Evolutionary conservation across 2,888 invertebrate species (phyloP), one percentile per base, ranked within the genome.

Genomic region (Oligia strigilis): DNA sequence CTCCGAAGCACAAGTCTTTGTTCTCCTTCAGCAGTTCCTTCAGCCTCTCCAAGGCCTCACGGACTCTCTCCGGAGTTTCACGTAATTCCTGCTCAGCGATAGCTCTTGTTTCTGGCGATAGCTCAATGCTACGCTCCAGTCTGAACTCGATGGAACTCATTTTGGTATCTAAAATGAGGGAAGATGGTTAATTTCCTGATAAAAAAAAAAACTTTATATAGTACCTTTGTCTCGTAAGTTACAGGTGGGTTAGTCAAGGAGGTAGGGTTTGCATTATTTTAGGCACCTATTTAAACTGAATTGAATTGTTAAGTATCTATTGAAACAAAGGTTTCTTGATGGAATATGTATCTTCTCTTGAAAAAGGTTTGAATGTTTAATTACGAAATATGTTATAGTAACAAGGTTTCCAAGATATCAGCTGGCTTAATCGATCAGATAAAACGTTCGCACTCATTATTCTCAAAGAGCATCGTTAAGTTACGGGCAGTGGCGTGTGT

Each of bases 1-100:
- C 98, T 80, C 97, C 97, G 91, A 96, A 98, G 92, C 97, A 96
- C 77, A 98, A 92, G 82, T 98, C 98, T 72, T 97, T 97, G 87
- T 97, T 97, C 89, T 98, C 98, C 86, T 98, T 97, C n/a, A 98
- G 94, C 23, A 98, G 94, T 89, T 98, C 97, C 72, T 97, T 95
- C 5, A 98, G 95, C 83, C 97, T 96, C 87, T 97, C 97, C 4
- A 98, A 95, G 55, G 97, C 98, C 85, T 97, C 97, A 71, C 97
- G 95, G 0, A 98, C 97, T 79, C 97, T 93, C 93, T 98, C 98
- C 0, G 98, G 98, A 1, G 98, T 98, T 96, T 98, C 98, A 17
- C 98, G 95, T 17, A 98, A 94, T 92, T 98, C 98, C 49, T 93
- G 95, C 89, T 97, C 97, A 14, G 98, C 98, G 17, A 98, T 90